Conservation (phyloP, 2,113 vertebrate species). For the human region DNA sequence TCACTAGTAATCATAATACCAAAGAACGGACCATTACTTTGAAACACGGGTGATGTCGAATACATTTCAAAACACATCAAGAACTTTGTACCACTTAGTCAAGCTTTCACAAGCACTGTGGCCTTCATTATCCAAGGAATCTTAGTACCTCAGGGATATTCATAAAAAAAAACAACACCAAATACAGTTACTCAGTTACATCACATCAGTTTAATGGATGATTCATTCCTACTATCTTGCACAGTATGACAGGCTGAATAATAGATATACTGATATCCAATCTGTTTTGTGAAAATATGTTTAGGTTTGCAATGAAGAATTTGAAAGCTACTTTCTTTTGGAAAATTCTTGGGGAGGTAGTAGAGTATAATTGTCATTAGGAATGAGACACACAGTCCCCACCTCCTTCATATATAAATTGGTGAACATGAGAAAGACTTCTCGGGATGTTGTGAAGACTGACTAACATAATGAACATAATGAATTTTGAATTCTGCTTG, state of each 20-base stretch:
- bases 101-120: not conserved
- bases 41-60: not conserved
- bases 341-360: not conserved
- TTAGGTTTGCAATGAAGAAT: not conserved
- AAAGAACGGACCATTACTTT: not conserved
- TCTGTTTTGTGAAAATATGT: not conserved
- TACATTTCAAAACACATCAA: not conserved
- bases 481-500: not conserved
- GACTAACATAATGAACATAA: not conserved
- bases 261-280: not conserved
- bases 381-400: not conserved
- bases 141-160: not conserved
- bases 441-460: not conserved
- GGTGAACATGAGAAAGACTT: not conserved
- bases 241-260: not conserved
- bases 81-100: not conserved
- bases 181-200: not conserved
- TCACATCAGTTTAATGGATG: not conserved
- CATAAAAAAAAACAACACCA: not conserved
- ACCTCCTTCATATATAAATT: not conserved
- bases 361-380: not conserved
- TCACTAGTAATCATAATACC: not conserved
- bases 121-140: not conserved
- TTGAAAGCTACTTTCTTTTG: not conserved
- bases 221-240: not conserved